Evolutionary conservation across 1,140 invertebrate species (phyloP).

Genomic region (Procambarus clarkii): DNA sequence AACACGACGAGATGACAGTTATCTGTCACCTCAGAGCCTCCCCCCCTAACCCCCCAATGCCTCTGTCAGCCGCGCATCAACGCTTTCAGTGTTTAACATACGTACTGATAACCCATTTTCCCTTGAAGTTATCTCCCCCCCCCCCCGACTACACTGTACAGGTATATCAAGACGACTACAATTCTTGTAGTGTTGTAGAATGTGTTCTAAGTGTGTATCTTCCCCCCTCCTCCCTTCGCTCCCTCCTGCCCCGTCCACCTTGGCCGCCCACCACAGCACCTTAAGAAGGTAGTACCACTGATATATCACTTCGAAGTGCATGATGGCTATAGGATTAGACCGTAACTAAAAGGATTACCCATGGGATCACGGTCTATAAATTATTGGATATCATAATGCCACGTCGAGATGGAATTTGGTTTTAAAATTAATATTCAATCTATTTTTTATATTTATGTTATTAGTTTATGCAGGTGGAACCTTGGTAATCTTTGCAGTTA

Average conservation of each 20-base stretch:
- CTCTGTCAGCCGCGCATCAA: no score
- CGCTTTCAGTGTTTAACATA: background rate
- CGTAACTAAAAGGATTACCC: background rate
- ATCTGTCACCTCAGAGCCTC: no score
- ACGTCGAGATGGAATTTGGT: background rate
- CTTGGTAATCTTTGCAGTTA: background rate
- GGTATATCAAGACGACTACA: background rate
- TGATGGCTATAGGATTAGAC: constrained; percentile 2
- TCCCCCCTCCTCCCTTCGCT: background rate
- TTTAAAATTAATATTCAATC: no score
- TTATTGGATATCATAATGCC: background rate
- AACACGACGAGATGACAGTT: no score
- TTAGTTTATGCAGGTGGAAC: background rate
- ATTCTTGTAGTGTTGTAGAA: constrained; percentile 6
- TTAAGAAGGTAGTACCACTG: constrained; percentile 44
- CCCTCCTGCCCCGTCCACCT: constrained; percentile 16
- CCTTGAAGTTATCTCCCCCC: background rate
- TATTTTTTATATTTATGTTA: background rate
- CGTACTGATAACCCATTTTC: background rate
- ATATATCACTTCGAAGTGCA: background rate
- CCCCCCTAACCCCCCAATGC: no score
- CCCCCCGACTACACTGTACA: background rate
- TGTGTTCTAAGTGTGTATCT: constrained; percentile 10
- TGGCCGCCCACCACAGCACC: constrained; percentile 31
- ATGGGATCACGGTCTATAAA: background rate